These are phyloP conservation scores for Uromys caudimaculatus DNA, from an alignment of 2,797 vertebrate genomes.

Conservation along the genomic window DNA sequence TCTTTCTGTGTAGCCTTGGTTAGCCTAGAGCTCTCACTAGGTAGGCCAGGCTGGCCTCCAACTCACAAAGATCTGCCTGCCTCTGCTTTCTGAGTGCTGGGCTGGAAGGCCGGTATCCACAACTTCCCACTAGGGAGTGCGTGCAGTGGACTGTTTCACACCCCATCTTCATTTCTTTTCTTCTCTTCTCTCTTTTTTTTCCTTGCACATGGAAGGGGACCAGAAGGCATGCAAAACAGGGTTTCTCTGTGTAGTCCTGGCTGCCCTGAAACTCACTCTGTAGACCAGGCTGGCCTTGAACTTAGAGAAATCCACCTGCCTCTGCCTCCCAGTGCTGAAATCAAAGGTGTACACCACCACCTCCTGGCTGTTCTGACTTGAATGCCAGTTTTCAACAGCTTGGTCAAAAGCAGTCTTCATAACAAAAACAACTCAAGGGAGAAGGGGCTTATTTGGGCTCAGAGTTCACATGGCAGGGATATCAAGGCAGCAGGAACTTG, in stretches of 20 bases:
- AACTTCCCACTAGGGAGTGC: neutral
- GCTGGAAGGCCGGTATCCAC: neutral
- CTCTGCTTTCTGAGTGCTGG: neutral
- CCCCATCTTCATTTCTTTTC: neutral
- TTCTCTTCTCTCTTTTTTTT: neutral
- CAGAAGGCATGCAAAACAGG: neutral
- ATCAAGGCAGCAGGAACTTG: neutral
- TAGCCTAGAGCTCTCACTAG: neutral
- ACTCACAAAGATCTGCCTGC: neutral
- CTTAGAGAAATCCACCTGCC: neutral
- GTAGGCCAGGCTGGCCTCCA: neutral
- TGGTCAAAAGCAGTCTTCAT: neutral
- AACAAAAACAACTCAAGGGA: neutral
- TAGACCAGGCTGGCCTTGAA: neutral
- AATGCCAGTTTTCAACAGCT: neutral
- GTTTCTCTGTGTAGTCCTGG: neutral
- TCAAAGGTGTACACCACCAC: neutral
- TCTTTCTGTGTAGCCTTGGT: neutral
- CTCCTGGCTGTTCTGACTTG: neutral
- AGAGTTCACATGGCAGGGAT: neutral
- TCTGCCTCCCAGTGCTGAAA: neutral
- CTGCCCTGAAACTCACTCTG: neutral
- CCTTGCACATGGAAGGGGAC: neutral
- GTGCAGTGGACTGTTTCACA: neutral
- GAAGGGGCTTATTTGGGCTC: neutral